Evolutionary conservation across 2,797 vertebrate species (phyloP), one percentile per base, ranked within the genome.

Genomic region (Florisuga fusca): DNA sequence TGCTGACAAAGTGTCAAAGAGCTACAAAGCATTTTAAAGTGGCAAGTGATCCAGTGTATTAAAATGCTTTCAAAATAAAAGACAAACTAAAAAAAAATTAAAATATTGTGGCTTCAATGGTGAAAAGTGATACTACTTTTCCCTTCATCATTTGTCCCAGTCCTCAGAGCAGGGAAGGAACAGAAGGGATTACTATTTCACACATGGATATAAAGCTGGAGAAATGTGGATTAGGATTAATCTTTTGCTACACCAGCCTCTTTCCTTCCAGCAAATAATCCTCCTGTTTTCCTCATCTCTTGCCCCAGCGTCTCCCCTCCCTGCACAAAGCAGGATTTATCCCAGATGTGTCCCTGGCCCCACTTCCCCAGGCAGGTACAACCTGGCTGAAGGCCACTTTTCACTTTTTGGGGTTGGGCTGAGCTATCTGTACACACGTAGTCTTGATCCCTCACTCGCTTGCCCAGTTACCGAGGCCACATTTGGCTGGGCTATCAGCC

Each of bases 401-500:
- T 63, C 27, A 15, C 58, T 3, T 8, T 34, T 5, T 55, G 72
- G 50, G 46, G 6, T 4, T 54, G 68, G 59, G 43, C 8, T 61
- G 71, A 21, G 31, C 8, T 31, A 7, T 10, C 27, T n/a, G 8
- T 31, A 19, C 0, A 1, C 2, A 1, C 6, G 25, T 29, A 62
- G 29, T 7, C 0, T 0, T 10, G 20, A 17, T 8, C 41, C 29
- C 43, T 43, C 51, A 1, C 46, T 63, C 3, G 0, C 14, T 34
- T 55, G 36, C 29, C 36, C 26, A 1, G 14, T 21, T 38, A 7
- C 19, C 0, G 0, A 55, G 74, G 45, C 25, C 3, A 0, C 3
- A 3, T 45, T 26, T 7, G 26, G 57, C 2, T 23, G 38, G 14
- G 33, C 50, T 33, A 3, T 58, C 63, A 83, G 33, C 48, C 41